Evolutionary conservation across 2,888 invertebrate genomes (phyloP).

Genomic region (Aphodius granarius): DNA sequence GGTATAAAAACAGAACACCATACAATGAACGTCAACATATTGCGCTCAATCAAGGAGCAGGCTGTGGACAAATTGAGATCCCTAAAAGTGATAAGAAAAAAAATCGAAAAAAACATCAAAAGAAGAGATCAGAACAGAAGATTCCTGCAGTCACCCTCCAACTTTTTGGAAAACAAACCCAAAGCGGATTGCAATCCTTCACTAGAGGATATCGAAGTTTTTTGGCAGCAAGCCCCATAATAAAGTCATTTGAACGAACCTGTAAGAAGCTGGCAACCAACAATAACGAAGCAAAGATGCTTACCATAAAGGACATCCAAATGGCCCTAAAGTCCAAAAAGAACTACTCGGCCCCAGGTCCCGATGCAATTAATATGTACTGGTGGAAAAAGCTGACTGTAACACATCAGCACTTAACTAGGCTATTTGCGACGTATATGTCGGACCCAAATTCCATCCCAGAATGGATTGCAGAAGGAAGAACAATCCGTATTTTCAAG

Average conservation of each 20-base stretch:
- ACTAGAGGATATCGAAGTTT: neutral
- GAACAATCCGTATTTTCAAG: too few relatives aligned
- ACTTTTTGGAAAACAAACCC: neutral
- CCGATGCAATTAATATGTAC: too few relatives aligned
- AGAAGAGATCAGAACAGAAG: too few relatives aligned
- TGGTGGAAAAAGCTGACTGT: too few relatives aligned
- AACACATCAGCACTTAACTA: too few relatives aligned
- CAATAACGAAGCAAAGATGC: neutral
- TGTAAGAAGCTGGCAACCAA: neutral
- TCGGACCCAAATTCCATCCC: too few relatives aligned
- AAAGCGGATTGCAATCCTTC: neutral
- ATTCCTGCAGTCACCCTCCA: neutral
- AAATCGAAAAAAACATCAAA: too few relatives aligned
- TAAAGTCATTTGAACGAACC: neutral
- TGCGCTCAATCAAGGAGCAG: neutral
- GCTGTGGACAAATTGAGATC: neutral
- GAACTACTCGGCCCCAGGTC: constrained; percentile 14
- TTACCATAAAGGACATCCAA: neutral
- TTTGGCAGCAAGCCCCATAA: too few relatives aligned
- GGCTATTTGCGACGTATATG: too few relatives aligned
- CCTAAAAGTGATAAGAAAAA: neutral
- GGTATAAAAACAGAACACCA: neutral
- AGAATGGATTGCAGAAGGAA: too few relatives aligned
- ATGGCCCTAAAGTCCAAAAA: neutral
- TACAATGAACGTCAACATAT: neutral